Percentiles rank a stretch among this genome's conserved stretches.
Evolutionary conservation across 2,113 vertebrate genomes (phyloP).

Genomic region (Paradoxurus hermaphroditus): DNA sequence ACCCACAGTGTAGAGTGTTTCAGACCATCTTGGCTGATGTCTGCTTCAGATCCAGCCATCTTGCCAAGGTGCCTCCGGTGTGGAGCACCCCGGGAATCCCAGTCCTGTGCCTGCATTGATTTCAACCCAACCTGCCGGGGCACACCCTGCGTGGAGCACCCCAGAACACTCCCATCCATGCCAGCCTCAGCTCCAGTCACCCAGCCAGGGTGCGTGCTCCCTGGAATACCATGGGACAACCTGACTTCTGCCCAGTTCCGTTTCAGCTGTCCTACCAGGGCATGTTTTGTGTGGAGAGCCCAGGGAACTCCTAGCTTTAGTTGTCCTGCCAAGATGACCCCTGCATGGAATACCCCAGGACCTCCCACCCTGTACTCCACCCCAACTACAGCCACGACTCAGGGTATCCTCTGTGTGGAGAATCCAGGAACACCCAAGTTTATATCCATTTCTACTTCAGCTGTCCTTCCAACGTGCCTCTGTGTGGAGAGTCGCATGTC

Average conservation of each 20-base stretch:
- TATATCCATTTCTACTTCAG: not conserved
- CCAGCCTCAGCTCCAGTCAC: not conserved
- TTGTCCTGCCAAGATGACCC: not conserved
- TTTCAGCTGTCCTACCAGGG: not conserved
- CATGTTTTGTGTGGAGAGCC: not conserved
- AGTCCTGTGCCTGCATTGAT: not conserved
- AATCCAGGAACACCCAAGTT: not conserved
- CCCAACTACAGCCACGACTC: not conserved
- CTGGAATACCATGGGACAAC: not conserved
- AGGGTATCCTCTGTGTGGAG: not conserved
- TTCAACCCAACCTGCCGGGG: not conserved
- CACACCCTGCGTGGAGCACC: not conserved
- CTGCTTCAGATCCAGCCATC: not conserved
- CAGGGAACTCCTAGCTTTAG: not conserved
- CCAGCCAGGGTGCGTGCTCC: not conserved
- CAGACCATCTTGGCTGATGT: not conserved
- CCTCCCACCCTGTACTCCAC: not conserved
- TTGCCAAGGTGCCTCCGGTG: not conserved
- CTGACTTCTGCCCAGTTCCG: not conserved
- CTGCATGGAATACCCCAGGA: not conserved
- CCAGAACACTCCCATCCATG: not conserved
- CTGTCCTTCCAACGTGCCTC: not conserved
- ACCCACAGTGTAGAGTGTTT: not conserved
- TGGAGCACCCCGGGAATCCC: not conserved
- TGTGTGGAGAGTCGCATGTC: not conserved